phyloP scores from a whole-genome alignment of 2,888 invertebrate species.

The Norana najaformis region DNA sequence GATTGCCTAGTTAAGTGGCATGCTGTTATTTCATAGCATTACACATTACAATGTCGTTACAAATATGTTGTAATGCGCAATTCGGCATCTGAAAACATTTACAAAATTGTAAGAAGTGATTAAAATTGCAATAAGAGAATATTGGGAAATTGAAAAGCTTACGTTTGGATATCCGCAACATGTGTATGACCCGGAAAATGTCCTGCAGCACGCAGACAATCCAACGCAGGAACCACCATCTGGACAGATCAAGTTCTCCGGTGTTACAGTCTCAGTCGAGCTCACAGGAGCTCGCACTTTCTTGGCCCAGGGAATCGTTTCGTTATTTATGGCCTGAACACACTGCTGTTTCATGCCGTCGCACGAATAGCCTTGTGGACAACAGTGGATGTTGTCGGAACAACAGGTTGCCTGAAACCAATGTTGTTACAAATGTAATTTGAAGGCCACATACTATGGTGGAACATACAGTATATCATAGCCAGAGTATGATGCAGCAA shows the following conservation, averaged over 20 bases:
- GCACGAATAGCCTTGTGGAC: constrained; percentile 43
- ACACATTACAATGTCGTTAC: no score
- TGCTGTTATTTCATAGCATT: no score
- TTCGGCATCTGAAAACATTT: no score
- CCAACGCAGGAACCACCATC: neutral
- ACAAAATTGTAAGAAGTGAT: no score
- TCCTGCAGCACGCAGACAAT: neutral
- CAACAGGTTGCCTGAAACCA: constrained; percentile 48
- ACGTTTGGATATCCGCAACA: neutral
- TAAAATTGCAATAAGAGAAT: no score
- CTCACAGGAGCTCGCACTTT: neutral
- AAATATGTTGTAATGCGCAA: no score
- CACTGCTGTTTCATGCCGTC: neutral
- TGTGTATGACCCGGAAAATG: neutral
- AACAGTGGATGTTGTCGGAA: constrained; percentile 48
- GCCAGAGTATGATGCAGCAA: no score
- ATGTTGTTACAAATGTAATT: no score
- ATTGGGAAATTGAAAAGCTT: neutral
- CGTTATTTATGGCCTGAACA: neutral
- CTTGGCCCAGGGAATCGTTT: neutral
- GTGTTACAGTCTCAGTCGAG: neutral
- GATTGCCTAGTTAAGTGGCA: no score
- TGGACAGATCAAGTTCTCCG: neutral
- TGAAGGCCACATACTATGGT: no score
- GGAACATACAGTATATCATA: neutral